Conservation (phyloP, 2,797 vertebrate species). For the Hoplostethus mediterraneus region DNA sequence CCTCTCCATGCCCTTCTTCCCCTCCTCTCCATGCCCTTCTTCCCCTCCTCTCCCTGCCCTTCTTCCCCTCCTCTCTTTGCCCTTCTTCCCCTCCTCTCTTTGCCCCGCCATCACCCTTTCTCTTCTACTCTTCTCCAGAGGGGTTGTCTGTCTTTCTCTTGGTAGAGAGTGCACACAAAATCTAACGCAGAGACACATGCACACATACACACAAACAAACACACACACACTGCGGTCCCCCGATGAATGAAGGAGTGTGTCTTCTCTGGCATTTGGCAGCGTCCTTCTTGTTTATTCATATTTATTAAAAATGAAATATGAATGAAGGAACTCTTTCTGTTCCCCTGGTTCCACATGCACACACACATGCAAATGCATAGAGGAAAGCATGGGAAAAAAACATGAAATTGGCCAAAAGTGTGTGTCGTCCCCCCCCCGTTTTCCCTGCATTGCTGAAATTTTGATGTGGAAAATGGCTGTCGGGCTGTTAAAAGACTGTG, state of each 20-base stretch:
- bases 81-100: background rate
- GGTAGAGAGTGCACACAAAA: conserved; percentile 47
- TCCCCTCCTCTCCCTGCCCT: background rate
- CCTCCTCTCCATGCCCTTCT: background rate
- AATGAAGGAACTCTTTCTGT: conserved; percentile 57
- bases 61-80: conserved; percentile 28
- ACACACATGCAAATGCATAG: conserved; percentile 3
- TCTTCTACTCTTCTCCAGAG: conserved; percentile 27
- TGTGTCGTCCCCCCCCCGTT: conserved; percentile 1
- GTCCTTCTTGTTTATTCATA: conserved; percentile 67
- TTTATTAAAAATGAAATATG: conserved; percentile 73
- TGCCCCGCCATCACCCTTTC: conserved; percentile 27
- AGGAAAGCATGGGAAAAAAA: conserved; percentile 23
- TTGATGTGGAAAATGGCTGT: conserved; percentile 65
- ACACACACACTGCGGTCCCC: conserved; percentile 29
- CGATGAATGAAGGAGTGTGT: conserved; percentile 22
- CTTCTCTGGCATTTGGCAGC: conserved; percentile 50
- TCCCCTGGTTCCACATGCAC: conserved; percentile 39
- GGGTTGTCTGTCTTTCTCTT: conserved; percentile 21
- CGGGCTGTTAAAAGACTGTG: conserved; percentile 51
- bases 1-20: conserved; percentile 15
- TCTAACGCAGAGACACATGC: conserved; percentile 16
- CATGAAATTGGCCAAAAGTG: conserved; percentile 45
- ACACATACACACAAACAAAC: conserved; percentile 3
- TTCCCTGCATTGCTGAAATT: conserved; percentile 54